A percentile compares a stretch with the other conserved stretches of the same genome.
Evolutionary conservation across 2,888 invertebrate genomes (phyloP).

Genomic region (Caenorhabditis sp.): DNA sequence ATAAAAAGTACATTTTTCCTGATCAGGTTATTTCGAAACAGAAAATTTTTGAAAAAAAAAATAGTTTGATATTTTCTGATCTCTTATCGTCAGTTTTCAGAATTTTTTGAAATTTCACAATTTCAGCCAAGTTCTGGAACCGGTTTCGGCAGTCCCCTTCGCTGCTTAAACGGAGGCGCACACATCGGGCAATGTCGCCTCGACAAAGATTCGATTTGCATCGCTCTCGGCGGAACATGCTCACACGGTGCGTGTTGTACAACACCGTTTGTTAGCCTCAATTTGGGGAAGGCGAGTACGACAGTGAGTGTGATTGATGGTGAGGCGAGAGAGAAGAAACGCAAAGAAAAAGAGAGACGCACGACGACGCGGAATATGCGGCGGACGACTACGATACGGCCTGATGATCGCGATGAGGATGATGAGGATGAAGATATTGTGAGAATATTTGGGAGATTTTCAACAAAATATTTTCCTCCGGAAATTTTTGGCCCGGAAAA

Average conservation of each 20-base stretch:
- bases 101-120: neutral
- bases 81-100: too few relatives aligned
- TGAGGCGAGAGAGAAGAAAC: slow-evolving; percentile 17
- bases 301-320: slow-evolving; percentile 26
- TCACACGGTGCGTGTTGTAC: slow-evolving; percentile 56
- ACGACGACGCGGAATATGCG: too few relatives aligned
- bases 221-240: slow-evolving; percentile 57
- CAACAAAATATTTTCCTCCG: neutral
- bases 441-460: neutral
- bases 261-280: slow-evolving; percentile 55
- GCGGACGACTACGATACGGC: slow-evolving; percentile 6
- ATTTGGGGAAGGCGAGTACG: slow-evolving; percentile 26
- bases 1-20: too few relatives aligned
- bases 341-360: neutral
- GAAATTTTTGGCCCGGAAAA: too few relatives aligned
- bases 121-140: slow-evolving; percentile 43
- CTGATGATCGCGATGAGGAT: neutral
- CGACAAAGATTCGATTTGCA: slow-evolving; percentile 55
- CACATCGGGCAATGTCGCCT: slow-evolving; percentile 55
- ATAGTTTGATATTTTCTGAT: too few relatives aligned
- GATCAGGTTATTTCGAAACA: too few relatives aligned
- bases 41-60: too few relatives aligned
- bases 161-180: slow-evolving; percentile 57
- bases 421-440: slow-evolving; percentile 14
- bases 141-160: slow-evolving; percentile 45